These are phyloP conservation scores for Tetramorium parvispinum DNA, from an alignment of 1,140 invertebrate genomes.

Conservation along the genomic window DNA sequence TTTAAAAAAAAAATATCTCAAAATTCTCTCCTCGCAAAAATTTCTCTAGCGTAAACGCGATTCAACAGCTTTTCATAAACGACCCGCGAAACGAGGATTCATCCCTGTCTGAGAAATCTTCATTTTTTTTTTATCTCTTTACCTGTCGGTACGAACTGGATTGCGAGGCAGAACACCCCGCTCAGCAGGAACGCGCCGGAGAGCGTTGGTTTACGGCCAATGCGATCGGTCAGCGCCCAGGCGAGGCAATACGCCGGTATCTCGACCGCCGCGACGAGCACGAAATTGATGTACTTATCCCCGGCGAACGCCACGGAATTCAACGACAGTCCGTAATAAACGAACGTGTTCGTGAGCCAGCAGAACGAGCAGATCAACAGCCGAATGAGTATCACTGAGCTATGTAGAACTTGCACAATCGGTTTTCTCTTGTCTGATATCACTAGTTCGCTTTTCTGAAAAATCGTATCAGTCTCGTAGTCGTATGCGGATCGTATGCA, in stretches of 20 bases:
- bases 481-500: neutral
- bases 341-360: conserved; percentile 90
- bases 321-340: conserved; percentile 93
- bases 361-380: conserved; percentile 89
- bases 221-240: conserved; percentile 88
- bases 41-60: neutral
- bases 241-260: conserved; percentile 90
- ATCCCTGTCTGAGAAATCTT: neutral
- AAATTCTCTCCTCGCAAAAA: neutral
- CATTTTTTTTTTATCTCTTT: conserved; percentile 39
- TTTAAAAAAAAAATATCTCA: neutral
- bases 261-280: conserved; percentile 90
- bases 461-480: neutral
- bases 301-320: conserved; percentile 92
- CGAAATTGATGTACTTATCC: conserved; percentile 90
- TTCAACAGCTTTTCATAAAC: conserved; percentile 9
- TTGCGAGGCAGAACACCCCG: conserved; percentile 83
- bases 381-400: conserved; percentile 84
- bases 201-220: conserved; percentile 88
- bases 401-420: conserved; percentile 62
- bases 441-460: conserved; percentile 55
- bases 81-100: neutral
- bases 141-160: conserved; percentile 79
- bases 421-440: conserved; percentile 50
- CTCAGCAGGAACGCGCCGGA: conserved; percentile 88